phyloP scores from a whole-genome alignment of 2,113 vertebrate genomes.

The Aramus guarauna region DNA sequence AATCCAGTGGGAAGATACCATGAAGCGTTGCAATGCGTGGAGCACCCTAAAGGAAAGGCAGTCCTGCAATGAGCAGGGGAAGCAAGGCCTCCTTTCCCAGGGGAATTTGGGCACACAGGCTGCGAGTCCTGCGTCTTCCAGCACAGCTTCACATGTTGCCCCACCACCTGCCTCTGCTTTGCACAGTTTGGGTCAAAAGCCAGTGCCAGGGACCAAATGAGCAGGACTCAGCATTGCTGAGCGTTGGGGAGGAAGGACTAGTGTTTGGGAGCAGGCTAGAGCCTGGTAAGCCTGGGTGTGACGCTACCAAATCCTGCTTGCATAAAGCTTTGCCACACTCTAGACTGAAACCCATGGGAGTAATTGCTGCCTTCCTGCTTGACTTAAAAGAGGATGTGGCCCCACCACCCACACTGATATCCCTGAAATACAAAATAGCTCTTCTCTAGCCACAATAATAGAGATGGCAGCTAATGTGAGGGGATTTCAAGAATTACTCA shows the following conservation, averaged over 20 bases:
- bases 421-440: neutral
- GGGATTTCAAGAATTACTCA: neutral
- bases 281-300: neutral
- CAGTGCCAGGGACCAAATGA: neutral
- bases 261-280: neutral
- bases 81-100: neutral
- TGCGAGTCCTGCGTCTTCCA: neutral
- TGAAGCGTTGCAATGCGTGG: neutral
- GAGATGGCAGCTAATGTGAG: neutral
- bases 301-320: no score
- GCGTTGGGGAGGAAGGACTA: neutral
- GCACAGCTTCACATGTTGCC: neutral
- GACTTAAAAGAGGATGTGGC: slow-evolving; percentile 8
- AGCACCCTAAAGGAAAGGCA: neutral
- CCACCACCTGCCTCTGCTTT: neutral
- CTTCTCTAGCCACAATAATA: neutral
- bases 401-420: neutral
- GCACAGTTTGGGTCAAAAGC: neutral
- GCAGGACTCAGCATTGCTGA: neutral
- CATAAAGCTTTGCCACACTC: neutral
- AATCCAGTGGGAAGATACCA: neutral
- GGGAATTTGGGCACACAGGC: neutral
- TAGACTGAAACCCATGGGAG: neutral
- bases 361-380: neutral
- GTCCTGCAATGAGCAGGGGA: neutral